Conservation (phyloP, 1,140 invertebrate species). For the Trachymyrmex cornetzi region DNA sequence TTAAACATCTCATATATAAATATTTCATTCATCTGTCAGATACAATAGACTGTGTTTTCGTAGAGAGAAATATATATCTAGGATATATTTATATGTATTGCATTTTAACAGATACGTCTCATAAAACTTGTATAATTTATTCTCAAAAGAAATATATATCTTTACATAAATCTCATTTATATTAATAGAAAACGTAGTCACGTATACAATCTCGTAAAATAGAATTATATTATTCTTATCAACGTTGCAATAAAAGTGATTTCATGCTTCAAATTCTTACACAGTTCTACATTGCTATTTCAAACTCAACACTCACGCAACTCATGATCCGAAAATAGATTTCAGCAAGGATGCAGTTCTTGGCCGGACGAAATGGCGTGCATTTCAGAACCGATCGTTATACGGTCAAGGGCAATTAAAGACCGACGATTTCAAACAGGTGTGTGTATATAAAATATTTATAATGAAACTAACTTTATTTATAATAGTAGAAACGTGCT, state of each 20-base stretch:
- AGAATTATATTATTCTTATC: background rate
- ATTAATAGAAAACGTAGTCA: background rate
- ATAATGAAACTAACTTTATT: background rate
- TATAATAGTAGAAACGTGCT: background rate
- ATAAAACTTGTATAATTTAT: slow-evolving; percentile 12
- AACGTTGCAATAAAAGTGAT: background rate
- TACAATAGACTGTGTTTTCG: background rate
- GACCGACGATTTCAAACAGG: background rate
- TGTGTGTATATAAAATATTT: background rate
- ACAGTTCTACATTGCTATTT: background rate
- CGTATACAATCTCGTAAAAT: background rate
- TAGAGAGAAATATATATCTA: background rate
- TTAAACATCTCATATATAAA: slow-evolving; percentile 28
- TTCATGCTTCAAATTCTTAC: background rate
- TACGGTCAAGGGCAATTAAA: slow-evolving; percentile 44
- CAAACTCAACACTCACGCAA: slow-evolving; percentile 22
- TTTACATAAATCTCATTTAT: background rate
- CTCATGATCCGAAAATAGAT: slow-evolving; percentile 32
- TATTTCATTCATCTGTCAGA: slow-evolving; percentile 21
- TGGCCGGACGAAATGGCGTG: background rate
- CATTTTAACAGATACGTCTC: background rate
- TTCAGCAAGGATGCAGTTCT: slow-evolving; percentile 7
- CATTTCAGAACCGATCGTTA: slow-evolving; percentile 18
- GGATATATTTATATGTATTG: background rate
- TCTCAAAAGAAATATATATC: background rate